A percentile compares a stretch with the other conserved stretches of the same genome.
Conservation (phyloP, 2,888 invertebrate species). For the Hyposoter didymator region DNA sequence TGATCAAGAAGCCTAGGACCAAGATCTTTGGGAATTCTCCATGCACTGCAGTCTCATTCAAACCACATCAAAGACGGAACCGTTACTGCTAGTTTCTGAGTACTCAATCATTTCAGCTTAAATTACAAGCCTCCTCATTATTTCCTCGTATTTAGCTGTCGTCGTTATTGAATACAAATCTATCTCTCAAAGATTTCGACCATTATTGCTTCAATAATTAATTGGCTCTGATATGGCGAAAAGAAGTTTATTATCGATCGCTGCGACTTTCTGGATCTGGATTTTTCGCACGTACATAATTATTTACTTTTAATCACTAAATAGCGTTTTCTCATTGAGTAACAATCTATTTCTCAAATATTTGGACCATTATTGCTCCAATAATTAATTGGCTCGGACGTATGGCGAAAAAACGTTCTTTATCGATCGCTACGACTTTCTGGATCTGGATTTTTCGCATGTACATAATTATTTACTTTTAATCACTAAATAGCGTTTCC, state of each 20-base stretch:
- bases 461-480: no score
- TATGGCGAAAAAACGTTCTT: no score
- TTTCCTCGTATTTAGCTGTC: not conserved
- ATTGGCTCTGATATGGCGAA: not conserved
- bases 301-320: no score
- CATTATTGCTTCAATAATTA: not conserved
- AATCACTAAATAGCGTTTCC: no score
- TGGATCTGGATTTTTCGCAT: no score
- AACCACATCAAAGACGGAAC: conserved; percentile 73
- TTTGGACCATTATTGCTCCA: no score
- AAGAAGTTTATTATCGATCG: not conserved
- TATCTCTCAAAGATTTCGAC: not conserved
- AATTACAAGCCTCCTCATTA: not conserved
- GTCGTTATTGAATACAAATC: not conserved
- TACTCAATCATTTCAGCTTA: not conserved
- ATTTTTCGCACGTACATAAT: no score
- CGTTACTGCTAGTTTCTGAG: not conserved
- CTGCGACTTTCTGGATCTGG: no score
- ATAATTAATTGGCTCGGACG: no score
- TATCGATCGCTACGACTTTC: no score
- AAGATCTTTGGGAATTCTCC: conserved; percentile 8
- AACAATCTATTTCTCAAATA: no score
- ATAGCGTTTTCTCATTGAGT: no score
- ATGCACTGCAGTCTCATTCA: conserved; percentile 61
- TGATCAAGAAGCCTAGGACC: conserved; percentile 40